Percentiles rank a stretch among this genome's conserved stretches.
Evolutionary conservation across 2,888 invertebrate genomes (phyloP).

Genomic region (Athalia cordata): DNA sequence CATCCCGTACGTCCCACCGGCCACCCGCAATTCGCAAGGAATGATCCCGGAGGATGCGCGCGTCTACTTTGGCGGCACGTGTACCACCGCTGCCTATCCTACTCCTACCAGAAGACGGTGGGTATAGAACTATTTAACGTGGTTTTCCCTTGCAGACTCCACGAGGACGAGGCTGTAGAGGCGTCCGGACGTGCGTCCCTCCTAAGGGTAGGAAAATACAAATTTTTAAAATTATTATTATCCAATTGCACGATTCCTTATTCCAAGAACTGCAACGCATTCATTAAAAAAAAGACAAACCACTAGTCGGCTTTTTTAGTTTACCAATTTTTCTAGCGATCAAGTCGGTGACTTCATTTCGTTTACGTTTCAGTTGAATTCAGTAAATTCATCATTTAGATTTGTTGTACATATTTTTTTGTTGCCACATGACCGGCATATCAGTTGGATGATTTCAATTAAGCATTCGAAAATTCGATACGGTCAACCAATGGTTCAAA

Average conservation of each 20-base stretch:
- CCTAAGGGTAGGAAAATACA: constrained; percentile 18
- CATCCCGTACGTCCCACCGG: constrained; percentile 12
- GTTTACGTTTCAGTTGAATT: too few relatives aligned
- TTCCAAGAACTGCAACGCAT: too few relatives aligned
- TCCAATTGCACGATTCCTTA: background rate
- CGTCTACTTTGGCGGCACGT: constrained; percentile 36
- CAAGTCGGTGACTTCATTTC: too few relatives aligned
- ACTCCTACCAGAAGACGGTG: constrained; percentile 5
- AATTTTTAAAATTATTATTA: background rate
- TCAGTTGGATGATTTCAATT: too few relatives aligned
- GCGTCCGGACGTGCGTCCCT: constrained; percentile 33
- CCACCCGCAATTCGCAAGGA: constrained; percentile 1
- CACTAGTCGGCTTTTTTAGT: too few relatives aligned
- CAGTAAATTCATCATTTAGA: too few relatives aligned
- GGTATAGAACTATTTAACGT: constrained; percentile 30
- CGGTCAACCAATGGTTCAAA: too few relatives aligned
- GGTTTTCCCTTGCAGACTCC: constrained; percentile 34
- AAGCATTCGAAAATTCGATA: too few relatives aligned
- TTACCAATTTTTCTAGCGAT: too few relatives aligned
- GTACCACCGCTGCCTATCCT: constrained; percentile 38
- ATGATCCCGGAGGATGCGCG: constrained; percentile 25
- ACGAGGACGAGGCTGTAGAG: constrained; percentile 28
- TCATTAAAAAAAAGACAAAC: too few relatives aligned
- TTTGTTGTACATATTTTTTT: too few relatives aligned
- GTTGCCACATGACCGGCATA: too few relatives aligned